Conservation (phyloP, 2,113 vertebrate species). For the Lagopus muta region DNA sequence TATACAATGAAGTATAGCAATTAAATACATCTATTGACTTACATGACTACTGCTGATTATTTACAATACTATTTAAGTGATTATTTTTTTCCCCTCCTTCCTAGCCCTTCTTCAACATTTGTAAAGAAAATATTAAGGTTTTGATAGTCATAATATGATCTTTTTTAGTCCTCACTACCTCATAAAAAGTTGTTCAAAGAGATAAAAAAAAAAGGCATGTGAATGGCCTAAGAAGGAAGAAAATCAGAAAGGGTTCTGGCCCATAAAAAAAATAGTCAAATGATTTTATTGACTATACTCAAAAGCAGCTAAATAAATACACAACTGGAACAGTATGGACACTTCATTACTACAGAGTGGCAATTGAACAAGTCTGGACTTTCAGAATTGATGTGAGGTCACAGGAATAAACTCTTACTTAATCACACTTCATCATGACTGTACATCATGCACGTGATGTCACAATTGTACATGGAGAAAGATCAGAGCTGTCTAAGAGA, state of each 20-base stretch:
- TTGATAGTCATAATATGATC: background rate
- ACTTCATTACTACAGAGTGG: background rate
- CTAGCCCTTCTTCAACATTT: background rate
- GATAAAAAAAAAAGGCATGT: background rate
- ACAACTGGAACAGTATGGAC: background rate
- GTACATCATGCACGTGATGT: rapidly evolving
- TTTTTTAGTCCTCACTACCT: background rate
- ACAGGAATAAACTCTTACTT: background rate
- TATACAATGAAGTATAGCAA: background rate
- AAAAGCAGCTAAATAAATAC: background rate
- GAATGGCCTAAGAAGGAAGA: background rate
- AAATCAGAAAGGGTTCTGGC: background rate
- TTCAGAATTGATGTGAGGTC: background rate
- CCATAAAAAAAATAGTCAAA: background rate
- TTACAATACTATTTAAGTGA: background rate
- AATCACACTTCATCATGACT: background rate
- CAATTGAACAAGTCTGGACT: background rate
- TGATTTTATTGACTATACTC: background rate
- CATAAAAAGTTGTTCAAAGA: no score
- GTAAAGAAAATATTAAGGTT: background rate
- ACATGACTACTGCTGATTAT: background rate
- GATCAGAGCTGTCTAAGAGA: rapidly evolving
- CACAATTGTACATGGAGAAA: background rate
- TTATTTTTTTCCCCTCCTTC: background rate
- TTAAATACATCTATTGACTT: background rate